A percentile compares a stretch with the other conserved stretches of the same genome.
Evolutionary conservation across 2,797 vertebrate species (phyloP).

Genomic region (Anolis apletophallus): DNA sequence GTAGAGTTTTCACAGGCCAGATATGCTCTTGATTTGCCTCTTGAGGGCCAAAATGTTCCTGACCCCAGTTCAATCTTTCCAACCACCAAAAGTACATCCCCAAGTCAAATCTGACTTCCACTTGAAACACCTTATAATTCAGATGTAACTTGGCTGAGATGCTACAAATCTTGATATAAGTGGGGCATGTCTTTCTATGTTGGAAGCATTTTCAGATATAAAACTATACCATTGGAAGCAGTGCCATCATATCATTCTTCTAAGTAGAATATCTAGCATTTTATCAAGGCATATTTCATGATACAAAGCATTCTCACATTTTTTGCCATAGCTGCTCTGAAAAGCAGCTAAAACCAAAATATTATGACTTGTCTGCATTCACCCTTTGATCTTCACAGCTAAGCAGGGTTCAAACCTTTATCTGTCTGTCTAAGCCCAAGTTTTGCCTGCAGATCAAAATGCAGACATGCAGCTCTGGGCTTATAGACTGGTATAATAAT

Average conservation of each 20-base stretch:
- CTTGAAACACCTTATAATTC: not conserved
- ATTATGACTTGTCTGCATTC: not conserved
- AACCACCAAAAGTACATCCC: not conserved
- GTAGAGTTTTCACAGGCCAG: not conserved
- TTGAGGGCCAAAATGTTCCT: not conserved
- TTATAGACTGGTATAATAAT: conserved; percentile 3
- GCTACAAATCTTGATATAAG: not conserved
- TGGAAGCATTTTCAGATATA: not conserved
- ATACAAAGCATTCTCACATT: not conserved
- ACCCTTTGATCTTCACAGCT: conserved; percentile 9
- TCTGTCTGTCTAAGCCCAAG: conserved; percentile 7
- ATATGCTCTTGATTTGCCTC: not conserved
- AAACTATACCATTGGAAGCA: not conserved
- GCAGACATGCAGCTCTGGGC: not conserved
- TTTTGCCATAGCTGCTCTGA: not conserved
- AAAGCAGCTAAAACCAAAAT: not conserved
- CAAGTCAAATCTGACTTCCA: not conserved
- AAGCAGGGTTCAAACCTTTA: not conserved
- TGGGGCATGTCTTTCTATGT: not conserved
- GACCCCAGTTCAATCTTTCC: not conserved
- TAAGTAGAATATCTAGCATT: not conserved
- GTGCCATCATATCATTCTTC: not conserved
- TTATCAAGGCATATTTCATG: not conserved
- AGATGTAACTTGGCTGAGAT: not conserved
- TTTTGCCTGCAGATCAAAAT: conserved; percentile 8